Evolutionary conservation across 2,113 vertebrate genomes (phyloP), one percentile per base, ranked within the genome.

Genomic region (Elaphurus davidianus): DNA sequence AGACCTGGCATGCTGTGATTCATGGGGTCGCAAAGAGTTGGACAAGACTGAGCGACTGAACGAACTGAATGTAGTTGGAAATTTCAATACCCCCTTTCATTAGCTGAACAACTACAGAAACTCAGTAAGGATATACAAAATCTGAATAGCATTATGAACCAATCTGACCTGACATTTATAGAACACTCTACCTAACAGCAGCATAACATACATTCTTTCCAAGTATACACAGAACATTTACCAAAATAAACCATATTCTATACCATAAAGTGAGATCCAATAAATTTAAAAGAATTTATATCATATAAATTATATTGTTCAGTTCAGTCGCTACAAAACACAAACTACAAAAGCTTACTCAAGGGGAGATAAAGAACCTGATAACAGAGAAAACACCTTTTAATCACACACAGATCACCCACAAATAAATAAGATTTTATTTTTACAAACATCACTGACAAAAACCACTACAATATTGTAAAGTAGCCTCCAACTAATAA

Each of bases 311-410:
- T 52, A 62, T 92, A 36, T 27, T 79, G 10, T 54, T 50, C 12
- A 50, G 47, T 50, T 50, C 12, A 50, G 47, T 50, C 12, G 12
- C 47, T 50, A 40, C 40, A 40, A 40, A 40, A 40, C 40, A 40
- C 28, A 86, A 90, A 86, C 86, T 64, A 91, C 8, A 94, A 94
- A 94, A 94, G 78, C 50, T 90, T 36, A 87, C 64, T 84, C 27
- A 94, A 84, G 74, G 86, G n/a, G 7, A 90, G 85, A 87, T 5
- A 33, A 71, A 87, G 45, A 83, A 67, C 7, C 28, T 84, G 13
- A 17, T 55, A 94, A 88, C 2, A 86, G 6, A 91, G 52, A 94
- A 62, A 91, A 47, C 4, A 47, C 1, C 13, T 71, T 84, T 60
- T 74, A 91, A 43, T 85, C 57, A 96, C 52, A 78, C 6, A 90